Percentiles rank a stretch among this genome's conserved stretches.
These are phyloP conservation scores for Anoplopoma fimbria DNA, from an alignment of 2,113 vertebrate genomes.

Conservation along the genomic window DNA sequence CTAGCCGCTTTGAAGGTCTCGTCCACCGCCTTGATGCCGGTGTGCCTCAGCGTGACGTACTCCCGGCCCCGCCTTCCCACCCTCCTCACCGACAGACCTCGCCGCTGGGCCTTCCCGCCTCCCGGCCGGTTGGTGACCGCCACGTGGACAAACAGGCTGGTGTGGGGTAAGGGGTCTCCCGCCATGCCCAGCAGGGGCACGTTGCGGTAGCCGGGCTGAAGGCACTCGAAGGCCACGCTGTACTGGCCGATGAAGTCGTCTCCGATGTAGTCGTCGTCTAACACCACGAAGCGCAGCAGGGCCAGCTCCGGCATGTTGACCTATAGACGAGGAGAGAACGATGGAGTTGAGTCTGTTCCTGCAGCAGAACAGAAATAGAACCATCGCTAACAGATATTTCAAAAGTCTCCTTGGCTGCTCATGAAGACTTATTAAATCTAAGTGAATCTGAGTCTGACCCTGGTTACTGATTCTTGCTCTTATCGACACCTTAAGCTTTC, in stretches of 20 bases:
- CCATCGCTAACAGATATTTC: too few species aligned
- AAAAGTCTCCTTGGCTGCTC: too few species aligned
- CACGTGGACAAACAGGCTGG: constrained; percentile 95
- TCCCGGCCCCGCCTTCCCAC: constrained; percentile 91
- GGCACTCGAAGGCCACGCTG: constrained; percentile 93
- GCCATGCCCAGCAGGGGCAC: constrained; percentile 92
- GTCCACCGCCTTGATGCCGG: constrained; percentile 90
- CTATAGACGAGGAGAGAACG: constrained; percentile 54
- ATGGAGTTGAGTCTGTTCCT: not conserved
- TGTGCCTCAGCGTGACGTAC: constrained; percentile 92
- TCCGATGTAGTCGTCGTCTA: constrained; percentile 98
- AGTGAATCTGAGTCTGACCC: too few species aligned
- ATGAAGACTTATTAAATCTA: too few species aligned
- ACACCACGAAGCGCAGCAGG: constrained; percentile 94
- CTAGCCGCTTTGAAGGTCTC: constrained; percentile 91
- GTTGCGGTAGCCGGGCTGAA: constrained; percentile 95
- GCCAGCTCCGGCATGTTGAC: constrained; percentile 96
- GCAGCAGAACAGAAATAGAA: not conserved
- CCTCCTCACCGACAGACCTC: constrained; percentile 91
- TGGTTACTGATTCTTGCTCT: too few species aligned
- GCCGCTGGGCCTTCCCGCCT: constrained; percentile 93
- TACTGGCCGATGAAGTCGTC: constrained; percentile 99
- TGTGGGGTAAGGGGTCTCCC: constrained; percentile 92
- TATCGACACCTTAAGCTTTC: too few species aligned
- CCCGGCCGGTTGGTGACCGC: constrained; percentile 94